Percentiles rank a stretch among this genome's conserved stretches.
Conservation (phyloP, 2,113 vertebrate species). For the Opisthocomus hoazin region DNA sequence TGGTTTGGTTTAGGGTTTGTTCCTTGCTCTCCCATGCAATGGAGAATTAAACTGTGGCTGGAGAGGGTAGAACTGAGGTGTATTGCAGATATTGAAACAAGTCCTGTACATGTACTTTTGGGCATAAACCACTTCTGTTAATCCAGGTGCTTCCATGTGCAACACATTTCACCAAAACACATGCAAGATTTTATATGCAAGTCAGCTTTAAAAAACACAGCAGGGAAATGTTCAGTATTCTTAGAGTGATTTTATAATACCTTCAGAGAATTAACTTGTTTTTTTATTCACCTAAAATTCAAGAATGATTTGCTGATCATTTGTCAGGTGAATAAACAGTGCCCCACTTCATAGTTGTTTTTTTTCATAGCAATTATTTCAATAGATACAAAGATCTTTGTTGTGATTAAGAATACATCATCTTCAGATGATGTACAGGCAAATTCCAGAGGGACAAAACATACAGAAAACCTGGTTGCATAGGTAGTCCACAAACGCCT, state of each 20-base stretch:
- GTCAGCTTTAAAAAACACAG: not conserved
- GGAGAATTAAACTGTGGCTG: not conserved
- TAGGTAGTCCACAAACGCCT: not conserved
- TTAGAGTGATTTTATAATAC: not conserved
- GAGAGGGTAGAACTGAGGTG: not conserved
- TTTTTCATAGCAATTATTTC: not conserved
- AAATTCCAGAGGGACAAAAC: not conserved
- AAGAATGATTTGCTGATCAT: not conserved
- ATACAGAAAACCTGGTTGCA: not conserved
- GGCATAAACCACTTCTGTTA: not conserved
- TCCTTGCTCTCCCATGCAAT: not conserved
- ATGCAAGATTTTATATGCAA: not conserved
- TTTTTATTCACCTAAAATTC: not conserved
- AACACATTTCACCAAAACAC: not conserved
- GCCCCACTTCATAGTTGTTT: accelerated
- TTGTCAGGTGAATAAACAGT: not conserved
- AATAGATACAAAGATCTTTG: not conserved
- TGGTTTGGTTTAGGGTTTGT: not conserved
- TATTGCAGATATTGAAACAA: not conserved
- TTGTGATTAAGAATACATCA: not conserved
- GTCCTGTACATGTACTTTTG: not conserved
- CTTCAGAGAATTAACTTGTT: not conserved
- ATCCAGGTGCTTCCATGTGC: not conserved
- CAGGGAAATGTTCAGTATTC: not conserved
- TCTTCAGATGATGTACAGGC: not conserved